phyloP scores from a whole-genome alignment of 2,888 invertebrate genomes.

The Lypha dubia region DNA sequence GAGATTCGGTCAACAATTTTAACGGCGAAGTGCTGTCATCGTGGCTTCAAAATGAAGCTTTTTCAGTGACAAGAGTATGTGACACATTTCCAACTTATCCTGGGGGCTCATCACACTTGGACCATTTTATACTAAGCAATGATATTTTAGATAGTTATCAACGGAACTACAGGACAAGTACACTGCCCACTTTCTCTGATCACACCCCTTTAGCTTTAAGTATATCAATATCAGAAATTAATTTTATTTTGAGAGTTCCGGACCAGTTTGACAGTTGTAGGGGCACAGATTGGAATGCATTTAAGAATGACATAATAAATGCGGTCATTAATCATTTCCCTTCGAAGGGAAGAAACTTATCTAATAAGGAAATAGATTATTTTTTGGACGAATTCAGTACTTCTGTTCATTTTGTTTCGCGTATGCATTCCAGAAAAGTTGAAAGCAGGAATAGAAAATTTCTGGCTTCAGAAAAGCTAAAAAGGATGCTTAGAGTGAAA shows the following conservation, averaged over 20 bases:
- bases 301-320: neutral
- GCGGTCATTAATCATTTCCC: neutral
- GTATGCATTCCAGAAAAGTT: neutral
- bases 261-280: neutral
- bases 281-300: neutral
- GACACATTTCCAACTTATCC: neutral
- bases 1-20: too few relatives aligned
- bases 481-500: too few relatives aligned
- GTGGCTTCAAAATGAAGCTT: neutral
- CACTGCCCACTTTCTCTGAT: too few relatives aligned
- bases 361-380: neutral
- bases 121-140: slow-evolving; percentile 14
- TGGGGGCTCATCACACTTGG: neutral
- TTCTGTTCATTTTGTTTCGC: neutral
- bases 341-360: neutral
- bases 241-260: neutral
- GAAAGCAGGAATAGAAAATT: neutral
- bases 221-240: neutral
- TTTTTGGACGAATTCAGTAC: slow-evolving; percentile 3
- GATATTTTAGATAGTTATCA: neutral
- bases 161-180: too few relatives aligned
- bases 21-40: neutral
- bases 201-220: neutral
- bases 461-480: neutral
- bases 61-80: slow-evolving; percentile 11